Evolutionary conservation across 1,140 invertebrate species (phyloP).

Genomic region (Drosophila dunni): DNA sequence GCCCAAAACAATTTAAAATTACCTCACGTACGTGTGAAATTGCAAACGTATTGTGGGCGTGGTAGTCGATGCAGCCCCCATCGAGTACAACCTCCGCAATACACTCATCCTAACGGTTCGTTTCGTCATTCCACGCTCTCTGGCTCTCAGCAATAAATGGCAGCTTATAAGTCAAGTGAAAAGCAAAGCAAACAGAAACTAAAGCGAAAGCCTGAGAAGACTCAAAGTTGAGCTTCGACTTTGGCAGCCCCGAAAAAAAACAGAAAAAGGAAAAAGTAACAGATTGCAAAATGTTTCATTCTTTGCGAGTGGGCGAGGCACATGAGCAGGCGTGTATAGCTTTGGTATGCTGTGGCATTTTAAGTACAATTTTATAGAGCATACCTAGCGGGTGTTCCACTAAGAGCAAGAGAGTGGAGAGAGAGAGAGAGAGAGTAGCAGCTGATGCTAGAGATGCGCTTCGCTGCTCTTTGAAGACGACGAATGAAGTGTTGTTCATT

Average conservation of each 20-base stretch:
- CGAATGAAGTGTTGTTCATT: slow-evolving; percentile 73
- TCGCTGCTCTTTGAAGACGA: slow-evolving; percentile 59
- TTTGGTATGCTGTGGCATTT: slow-evolving; percentile 68
- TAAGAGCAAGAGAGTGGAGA: slow-evolving; percentile 19
- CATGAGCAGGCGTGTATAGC: slow-evolving; percentile 42
- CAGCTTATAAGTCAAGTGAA: slow-evolving; percentile 81
- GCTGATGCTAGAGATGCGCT: slow-evolving; percentile 43
- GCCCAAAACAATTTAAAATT: slow-evolving; percentile 79
- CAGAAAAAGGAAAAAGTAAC: slow-evolving; percentile 27
- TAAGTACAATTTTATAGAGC: slow-evolving; percentile 80
- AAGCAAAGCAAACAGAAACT: slow-evolving; percentile 60
- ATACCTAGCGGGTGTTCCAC: slow-evolving; percentile 62
- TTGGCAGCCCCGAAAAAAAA: slow-evolving; percentile 34
- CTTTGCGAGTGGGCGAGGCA: slow-evolving; percentile 53
- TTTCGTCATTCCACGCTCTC: slow-evolving; percentile 22
- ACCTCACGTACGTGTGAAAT: slow-evolving; percentile 80
- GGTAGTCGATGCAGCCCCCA: slow-evolving; percentile 32
- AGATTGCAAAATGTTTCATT: slow-evolving; percentile 57
- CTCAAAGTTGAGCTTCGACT: slow-evolving; percentile 63
- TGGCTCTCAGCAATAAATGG: slow-evolving; percentile 68
- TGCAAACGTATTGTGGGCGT: slow-evolving; percentile 78
- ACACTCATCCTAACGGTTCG: not conserved
- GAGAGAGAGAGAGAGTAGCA: slow-evolving; percentile 1
- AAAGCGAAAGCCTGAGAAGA: slow-evolving; percentile 41
- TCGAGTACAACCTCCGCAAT: slow-evolving; percentile 5